These are phyloP conservation scores for Procambarus clarkii DNA, from an alignment of 1,140 invertebrate genomes.

Conservation along the genomic window DNA sequence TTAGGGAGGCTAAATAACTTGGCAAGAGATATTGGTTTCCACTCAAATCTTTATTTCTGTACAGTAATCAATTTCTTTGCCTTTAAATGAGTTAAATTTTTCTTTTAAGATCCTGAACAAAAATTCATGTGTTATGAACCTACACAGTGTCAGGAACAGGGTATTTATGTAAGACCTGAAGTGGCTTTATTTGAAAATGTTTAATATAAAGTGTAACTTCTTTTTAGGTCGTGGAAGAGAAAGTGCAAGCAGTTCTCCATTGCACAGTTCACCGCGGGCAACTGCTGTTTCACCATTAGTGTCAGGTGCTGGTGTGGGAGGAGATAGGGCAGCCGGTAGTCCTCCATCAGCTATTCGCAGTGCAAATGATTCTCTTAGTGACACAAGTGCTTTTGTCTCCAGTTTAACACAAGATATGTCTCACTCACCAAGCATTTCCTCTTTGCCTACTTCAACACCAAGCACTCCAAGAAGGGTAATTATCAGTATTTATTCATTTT, in stretches of 20 bases:
- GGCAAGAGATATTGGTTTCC: too few species aligned
- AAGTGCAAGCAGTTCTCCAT: slow-evolving; percentile 60
- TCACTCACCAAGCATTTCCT: slow-evolving; percentile 78
- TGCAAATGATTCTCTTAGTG: slow-evolving; percentile 78
- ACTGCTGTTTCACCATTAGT: slow-evolving; percentile 59
- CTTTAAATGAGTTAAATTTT: too few species aligned
- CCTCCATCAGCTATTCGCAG: slow-evolving; percentile 60
- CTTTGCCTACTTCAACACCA: slow-evolving; percentile 77
- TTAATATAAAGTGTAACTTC: not conserved
- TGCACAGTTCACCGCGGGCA: slow-evolving; percentile 63
- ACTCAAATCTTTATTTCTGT: too few species aligned
- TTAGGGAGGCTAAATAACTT: too few species aligned
- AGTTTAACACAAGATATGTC: slow-evolving; percentile 81
- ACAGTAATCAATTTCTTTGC: too few species aligned
- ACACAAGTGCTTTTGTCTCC: slow-evolving; percentile 82
- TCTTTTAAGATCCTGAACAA: too few species aligned
- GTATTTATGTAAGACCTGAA: too few species aligned
- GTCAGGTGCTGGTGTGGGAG: slow-evolving; percentile 42
- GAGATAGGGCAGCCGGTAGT: slow-evolving; percentile 47
- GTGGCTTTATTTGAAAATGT: too few species aligned
- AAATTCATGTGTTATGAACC: too few species aligned
- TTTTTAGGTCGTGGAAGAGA: slow-evolving; percentile 61
- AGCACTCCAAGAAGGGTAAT: slow-evolving; percentile 74
- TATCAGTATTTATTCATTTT: not conserved
- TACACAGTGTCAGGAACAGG: too few species aligned